Base-by-base conservation (phyloP, 2,888 invertebrate genomes). In the Muscina levida region DNA sequence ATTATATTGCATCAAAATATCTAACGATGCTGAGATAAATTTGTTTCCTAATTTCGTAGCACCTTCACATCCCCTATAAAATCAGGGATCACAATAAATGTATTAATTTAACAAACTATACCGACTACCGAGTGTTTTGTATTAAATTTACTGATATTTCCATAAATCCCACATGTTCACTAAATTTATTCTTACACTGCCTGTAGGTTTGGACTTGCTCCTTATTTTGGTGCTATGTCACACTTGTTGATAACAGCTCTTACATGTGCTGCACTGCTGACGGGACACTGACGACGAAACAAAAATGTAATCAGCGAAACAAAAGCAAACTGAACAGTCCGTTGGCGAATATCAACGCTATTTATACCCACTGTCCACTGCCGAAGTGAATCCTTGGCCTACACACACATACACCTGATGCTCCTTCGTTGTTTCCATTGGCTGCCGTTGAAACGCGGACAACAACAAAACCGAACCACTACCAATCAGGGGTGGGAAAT, bases 261-360 rank as follows among this genome's bases (percentile, higher is more conserved):
- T 53, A 13, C 5, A 56, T 26, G n/a, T 5, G 17, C 24, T 13
- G 26, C 11, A 26, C 26, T 22, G 6, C 5, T 37, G 46, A 51
- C 17, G 51, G 22, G 22, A 31, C 31, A 8, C 31, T 6, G 53
- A 13, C 53, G 10, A 13, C 53, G 0, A 22, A 53, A 53, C 53
- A 24, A 53, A 53, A 24, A 24, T 22, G 42, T 37, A 59, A 39
- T 59, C 42, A 19, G 15, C 11, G 51, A 59, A 76, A 71, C 66
- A 57, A 57, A 80, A 76, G 57, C 44, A 51, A 77, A 81, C 81
- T 81, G 81, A 77, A 74, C 74, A 68, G 13, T 72, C 46, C 17
- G 39, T 26, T 39, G 59, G 57, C 24, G 70, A 66, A 68, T 53
- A 19, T n/a, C 67, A 24, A 68, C 65, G 53, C 74, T 77, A 68